Base-by-base conservation (phyloP, 2,113 vertebrate genomes). In the Donacobius atricapilla region DNA sequence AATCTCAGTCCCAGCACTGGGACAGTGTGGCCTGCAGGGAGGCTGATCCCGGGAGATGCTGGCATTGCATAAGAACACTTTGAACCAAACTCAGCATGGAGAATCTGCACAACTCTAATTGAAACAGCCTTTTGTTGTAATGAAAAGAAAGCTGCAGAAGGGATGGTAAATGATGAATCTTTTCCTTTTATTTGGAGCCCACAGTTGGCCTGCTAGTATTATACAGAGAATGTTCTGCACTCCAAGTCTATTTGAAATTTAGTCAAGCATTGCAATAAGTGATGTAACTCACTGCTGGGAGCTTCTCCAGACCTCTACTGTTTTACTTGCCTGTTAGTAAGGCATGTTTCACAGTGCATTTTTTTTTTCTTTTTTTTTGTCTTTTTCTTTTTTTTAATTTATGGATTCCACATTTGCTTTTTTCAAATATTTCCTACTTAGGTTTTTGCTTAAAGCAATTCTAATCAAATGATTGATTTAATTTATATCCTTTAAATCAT, bases 171-270 rank as follows among this genome's bases (percentile, higher is more conserved):
- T 47, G 69, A 81, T 71, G 83, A 96, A 71, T 85, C 56, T n/a
- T 87, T 89, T 90, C 48, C 69, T 94, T 93, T 96, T 58, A 83
- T 95, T 96, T 93, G 83, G 64, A 94, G 48, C 68, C 63, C 64
- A 48, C 28, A n/a, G 27, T 50, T 93, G 83, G 69, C 60, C 65
- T 83, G 63, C 58, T 94, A 51, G 65, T 27, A 31, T 75, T 81
- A 30, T 30, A 64, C 61, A 89, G 86, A 87, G 91, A 87, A 87
- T 53, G 14, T 69, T 89, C 68, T 71, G 90, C 92, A 33, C 83
- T 95, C 76, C 53, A 22, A 92, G 37, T 78, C 47, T 48, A 39
- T 92, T 80, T 92, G 76, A 89, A 83, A 68, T 84, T 71, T 66
- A 94, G 92, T 94, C 87, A 83, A 84, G 58, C 56, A 5, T 75